Base-by-base conservation (phyloP, 1,140 invertebrate species). In the Caenorhabditis elegans region DNA sequence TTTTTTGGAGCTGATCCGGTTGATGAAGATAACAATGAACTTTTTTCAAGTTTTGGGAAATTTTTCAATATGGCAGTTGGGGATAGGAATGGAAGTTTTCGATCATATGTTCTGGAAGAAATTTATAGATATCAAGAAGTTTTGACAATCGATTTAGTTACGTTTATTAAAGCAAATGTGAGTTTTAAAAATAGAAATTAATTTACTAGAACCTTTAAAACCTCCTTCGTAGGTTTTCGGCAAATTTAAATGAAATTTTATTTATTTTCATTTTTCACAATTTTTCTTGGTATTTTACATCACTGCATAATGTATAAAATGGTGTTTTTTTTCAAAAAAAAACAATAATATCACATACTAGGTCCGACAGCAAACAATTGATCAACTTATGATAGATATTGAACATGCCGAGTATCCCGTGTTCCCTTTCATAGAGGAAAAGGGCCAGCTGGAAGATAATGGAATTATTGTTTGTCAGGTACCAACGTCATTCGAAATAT, bases 81-180 rank as follows among this genome's bases (percentile, higher is more conserved):
- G 2, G 46, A 53, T 47, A n/a, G 46, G 46, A 81, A 81, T 76
- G 80, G 80, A 36, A 76, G 34, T 36, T 76, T 81, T 26, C 60
- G 80, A 3, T 76, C 60, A 19, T 81, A 81, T 51, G 49, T 81
- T 28, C 49, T 81, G 24, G 75, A 81, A 76, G 80, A 81, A 15
- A 81, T 81, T 22, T 81, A 81, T 46, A 39, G 80, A 19, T 77
- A 81, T 43, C 80, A 76, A 47, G 80, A 81, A 24, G 75, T 81
- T 4, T 26, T 70, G n/a, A 70, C 47, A 8, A 43, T 81, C 4
- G 80, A 81, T 53, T n/a, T 81, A 8, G 80, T 47, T 28, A 81
- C 75, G 22, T 81, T 81, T 39, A 60, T 81, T 17, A 81, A 47
- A 75, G 39, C 36, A 28, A 49, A 76, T 48, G 65, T 70, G 10